Evolutionary conservation across 2,888 invertebrate genomes (phyloP).

Genomic region (Drosophila gaucha): DNA sequence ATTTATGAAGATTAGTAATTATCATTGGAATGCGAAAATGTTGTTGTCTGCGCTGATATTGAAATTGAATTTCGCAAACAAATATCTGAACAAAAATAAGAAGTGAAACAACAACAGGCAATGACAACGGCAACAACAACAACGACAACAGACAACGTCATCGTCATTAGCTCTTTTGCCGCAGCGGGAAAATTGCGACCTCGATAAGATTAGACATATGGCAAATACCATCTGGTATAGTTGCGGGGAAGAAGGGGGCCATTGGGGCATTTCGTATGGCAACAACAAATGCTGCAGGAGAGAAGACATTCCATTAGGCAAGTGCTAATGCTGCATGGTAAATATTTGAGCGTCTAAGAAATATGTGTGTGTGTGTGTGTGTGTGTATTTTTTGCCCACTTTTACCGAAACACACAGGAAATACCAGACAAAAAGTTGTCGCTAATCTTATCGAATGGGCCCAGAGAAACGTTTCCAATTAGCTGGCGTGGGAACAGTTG

Average conservation of each 20-base stretch:
- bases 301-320: conserved; percentile 57
- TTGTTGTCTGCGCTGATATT: conserved; percentile 71
- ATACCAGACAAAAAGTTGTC: conserved; percentile 66
- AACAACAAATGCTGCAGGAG: conserved; percentile 46
- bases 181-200: conserved; percentile 68
- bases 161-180: conserved; percentile 61
- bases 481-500: conserved; percentile 77
- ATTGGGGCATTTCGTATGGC: conserved; percentile 43
- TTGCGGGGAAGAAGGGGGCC: background rate
- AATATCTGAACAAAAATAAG: conserved; percentile 33
- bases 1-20: conserved; percentile 76
- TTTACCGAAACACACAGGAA: conserved; percentile 71
- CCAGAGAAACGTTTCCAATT: conserved; percentile 58
- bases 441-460: conserved; percentile 80
- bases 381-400: conserved; percentile 48
- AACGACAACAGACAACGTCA: conserved; percentile 46
- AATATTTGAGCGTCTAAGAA: conserved; percentile 68
- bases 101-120: conserved; percentile 26
- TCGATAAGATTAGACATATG: conserved; percentile 71
- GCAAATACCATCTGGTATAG: conserved; percentile 33
- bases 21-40: conserved; percentile 76
- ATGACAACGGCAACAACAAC: conserved; percentile 21
- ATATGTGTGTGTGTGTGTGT: conserved; percentile 37
- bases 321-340: conserved; percentile 59
- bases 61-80: conserved; percentile 72